phyloP scores from a whole-genome alignment of 2,888 invertebrate species.

The Cataglyphis altisquamis region DNA sequence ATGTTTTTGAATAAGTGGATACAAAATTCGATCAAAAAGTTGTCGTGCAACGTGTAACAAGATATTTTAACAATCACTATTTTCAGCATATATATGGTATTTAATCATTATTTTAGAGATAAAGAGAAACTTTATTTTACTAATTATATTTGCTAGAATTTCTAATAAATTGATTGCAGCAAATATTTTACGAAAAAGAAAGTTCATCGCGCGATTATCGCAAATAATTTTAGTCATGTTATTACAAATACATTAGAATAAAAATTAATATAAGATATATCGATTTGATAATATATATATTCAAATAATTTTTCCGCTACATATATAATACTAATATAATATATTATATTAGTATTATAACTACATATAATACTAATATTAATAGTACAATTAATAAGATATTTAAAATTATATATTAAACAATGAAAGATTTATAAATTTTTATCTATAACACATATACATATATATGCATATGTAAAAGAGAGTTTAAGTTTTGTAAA shows the following conservation, averaged over 20 bases:
- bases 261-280: background rate
- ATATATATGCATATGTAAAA: too few relatives aligned
- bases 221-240: background rate
- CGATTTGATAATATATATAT: background rate
- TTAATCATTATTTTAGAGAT: slow-evolving; percentile 29
- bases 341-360: too few relatives aligned
- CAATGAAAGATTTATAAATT: background rate
- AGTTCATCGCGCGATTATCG: background rate
- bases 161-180: slow-evolving; percentile 23
- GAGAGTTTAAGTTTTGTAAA: background rate
- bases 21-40: slow-evolving; percentile 20
- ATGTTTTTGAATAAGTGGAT: slow-evolving; percentile 27
- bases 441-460: background rate
- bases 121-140: slow-evolving; percentile 13
- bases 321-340: background rate
- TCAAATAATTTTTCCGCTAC: background rate
- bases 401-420: background rate
- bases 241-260: slow-evolving; percentile 6
- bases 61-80: slow-evolving; percentile 28
- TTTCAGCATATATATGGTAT: background rate
- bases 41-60: slow-evolving; percentile 8
- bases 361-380: background rate
- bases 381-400: background rate
- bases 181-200: slow-evolving; percentile 30
- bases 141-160: background rate